These are phyloP conservation scores for Characodon lateralis DNA, from an alignment of 2,797 vertebrate species.

Conservation along the genomic window DNA sequence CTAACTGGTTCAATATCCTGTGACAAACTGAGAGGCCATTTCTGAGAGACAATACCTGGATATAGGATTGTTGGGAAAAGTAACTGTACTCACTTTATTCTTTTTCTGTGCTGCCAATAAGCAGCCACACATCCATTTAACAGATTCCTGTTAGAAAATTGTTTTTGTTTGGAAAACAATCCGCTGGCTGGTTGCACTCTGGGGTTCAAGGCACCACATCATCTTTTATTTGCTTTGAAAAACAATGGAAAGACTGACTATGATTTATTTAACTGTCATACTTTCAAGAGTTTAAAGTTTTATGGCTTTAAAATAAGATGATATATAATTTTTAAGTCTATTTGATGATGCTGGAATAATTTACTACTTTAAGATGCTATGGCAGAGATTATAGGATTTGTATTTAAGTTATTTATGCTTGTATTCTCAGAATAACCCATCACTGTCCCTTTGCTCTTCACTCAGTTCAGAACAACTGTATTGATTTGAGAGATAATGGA, in stretches of 20 bases:
- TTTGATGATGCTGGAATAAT: neutral
- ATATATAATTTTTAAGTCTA: neutral
- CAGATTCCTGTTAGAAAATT: too few species aligned
- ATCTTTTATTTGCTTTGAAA: neutral
- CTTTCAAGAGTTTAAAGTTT: neutral
- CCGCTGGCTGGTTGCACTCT: too few species aligned
- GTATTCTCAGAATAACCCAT: neutral
- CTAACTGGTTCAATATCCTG: neutral
- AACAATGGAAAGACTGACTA: neutral
- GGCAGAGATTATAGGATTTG: neutral
- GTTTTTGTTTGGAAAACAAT: too few species aligned
- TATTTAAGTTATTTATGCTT: neutral
- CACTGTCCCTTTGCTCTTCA: neutral
- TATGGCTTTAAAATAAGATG: neutral
- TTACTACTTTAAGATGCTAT: neutral
- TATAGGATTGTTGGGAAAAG: too few species aligned
- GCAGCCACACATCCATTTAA: too few species aligned
- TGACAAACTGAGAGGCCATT: too few species aligned
- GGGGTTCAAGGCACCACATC: neutral
- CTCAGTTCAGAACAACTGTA: neutral
- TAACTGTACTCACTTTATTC: too few species aligned
- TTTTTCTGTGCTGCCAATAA: too few species aligned
- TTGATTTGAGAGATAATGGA: neutral
- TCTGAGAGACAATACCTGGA: too few species aligned
- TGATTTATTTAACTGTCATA: neutral